Evolutionary conservation across 2,888 invertebrate genomes (phyloP).

Genomic region (Diachrysia chrysitis): DNA sequence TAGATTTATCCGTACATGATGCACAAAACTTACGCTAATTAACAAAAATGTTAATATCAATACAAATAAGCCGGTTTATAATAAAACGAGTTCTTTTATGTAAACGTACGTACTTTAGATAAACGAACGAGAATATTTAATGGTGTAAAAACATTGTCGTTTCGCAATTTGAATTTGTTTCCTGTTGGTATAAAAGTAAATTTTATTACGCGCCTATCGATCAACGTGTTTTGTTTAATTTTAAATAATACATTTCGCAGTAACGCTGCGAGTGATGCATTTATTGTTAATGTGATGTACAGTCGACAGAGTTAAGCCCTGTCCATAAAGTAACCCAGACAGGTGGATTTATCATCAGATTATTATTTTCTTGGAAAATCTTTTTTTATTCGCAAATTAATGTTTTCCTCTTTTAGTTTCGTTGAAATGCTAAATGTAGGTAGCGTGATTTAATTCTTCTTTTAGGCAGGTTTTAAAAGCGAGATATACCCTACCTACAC

Average conservation of each 20-base stretch:
- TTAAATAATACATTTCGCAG: conserved; percentile 51
- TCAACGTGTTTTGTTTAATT: conserved; percentile 61
- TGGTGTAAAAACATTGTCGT: conserved; percentile 45
- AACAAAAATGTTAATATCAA: neutral
- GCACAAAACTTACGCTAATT: neutral
- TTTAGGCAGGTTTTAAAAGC: neutral
- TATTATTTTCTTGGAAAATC: conserved; percentile 7
- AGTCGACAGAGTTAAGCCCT: conserved; percentile 3
- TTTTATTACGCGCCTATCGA: conserved; percentile 70
- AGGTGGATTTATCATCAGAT: conserved; percentile 2
- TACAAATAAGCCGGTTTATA: neutral
- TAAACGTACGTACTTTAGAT: conserved; percentile 2
- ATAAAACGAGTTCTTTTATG: neutral
- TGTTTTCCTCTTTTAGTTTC: conserved; percentile 3
- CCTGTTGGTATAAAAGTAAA: conserved; percentile 74
- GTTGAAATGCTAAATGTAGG: conserved; percentile 1
- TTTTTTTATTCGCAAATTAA: neutral
- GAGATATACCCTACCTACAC: neutral
- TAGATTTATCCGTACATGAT: neutral
- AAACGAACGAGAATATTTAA: conserved; percentile 30
- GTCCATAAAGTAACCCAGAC: neutral
- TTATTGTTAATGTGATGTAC: conserved; percentile 26
- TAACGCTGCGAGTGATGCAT: conserved; percentile 35
- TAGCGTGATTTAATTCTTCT: neutral
- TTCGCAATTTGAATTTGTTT: conserved; percentile 74